phyloP scores from a whole-genome alignment of 2,888 invertebrate genomes.

The Catocala nupta region DNA sequence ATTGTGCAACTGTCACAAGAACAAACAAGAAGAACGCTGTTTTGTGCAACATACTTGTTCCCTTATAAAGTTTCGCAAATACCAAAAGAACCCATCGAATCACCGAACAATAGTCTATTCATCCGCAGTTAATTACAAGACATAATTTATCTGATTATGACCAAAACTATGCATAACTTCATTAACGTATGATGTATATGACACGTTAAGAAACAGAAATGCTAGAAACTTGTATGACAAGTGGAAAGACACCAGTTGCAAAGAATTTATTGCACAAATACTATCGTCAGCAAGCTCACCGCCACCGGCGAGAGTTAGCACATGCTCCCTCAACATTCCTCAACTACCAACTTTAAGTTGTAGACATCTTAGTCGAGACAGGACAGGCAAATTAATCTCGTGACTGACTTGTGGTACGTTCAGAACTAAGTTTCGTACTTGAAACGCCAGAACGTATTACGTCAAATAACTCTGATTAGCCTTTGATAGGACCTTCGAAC shows the following conservation, averaged over 20 bases:
- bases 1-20: not conserved
- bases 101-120: conserved; percentile 48
- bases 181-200: conserved; percentile 13
- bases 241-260: not conserved
- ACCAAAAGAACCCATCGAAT: conserved; percentile 33
- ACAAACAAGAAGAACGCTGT: conserved; percentile 15
- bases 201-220: too few relatives aligned
- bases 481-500: conserved; percentile 29
- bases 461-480: conserved; percentile 15
- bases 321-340: conserved; percentile 3
- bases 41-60: conserved; percentile 18
- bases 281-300: conserved; percentile 17
- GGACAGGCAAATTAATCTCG: conserved; percentile 11
- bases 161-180: conserved; percentile 34
- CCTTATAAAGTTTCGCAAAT: conserved; percentile 38
- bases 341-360: not conserved
- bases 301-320: conserved; percentile 20
- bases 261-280: conserved; percentile 51
- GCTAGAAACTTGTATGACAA: not conserved
- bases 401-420: not conserved
- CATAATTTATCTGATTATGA: conserved; percentile 43
- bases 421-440: conserved; percentile 15
- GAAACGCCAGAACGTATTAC: conserved; percentile 25
- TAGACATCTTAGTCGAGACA: conserved; percentile 1
- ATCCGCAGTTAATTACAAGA: conserved; percentile 42